These are phyloP conservation scores for Sebastes matsubarae DNA, from an alignment of 2,797 vertebrate species.

Conservation along the genomic window DNA sequence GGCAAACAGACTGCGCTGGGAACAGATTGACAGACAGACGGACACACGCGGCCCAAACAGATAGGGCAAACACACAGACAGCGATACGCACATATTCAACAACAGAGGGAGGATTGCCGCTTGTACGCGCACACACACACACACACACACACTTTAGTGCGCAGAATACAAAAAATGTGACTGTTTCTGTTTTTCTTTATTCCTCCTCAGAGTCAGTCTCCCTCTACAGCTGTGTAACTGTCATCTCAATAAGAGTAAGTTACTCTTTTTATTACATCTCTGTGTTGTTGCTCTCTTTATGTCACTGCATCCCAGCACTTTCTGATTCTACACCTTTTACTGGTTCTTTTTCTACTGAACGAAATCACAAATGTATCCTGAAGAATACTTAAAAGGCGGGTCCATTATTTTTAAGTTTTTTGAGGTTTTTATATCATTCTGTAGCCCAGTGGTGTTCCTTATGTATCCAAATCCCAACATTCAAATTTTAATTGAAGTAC, in stretches of 20 bases:
- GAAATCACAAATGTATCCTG: background rate
- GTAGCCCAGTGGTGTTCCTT: background rate
- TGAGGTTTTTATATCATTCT: no score
- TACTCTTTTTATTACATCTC: background rate
- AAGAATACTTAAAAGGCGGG: background rate
- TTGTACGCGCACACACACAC: background rate
- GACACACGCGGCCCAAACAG: conserved; percentile 65
- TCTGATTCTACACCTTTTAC: background rate
- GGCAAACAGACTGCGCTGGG: conserved; percentile 72
- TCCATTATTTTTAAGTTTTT: background rate
- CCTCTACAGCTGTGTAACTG: conserved; percentile 79
- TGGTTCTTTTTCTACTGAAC: background rate
- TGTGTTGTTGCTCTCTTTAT: background rate
- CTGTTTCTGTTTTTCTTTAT: conserved; percentile 35
- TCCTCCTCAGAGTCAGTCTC: conserved; percentile 72
- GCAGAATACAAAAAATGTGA: conserved; percentile 40
- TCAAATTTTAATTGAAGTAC: background rate
- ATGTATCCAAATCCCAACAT: background rate
- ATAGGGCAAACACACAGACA: conserved; percentile 71
- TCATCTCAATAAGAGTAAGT: conserved; percentile 67
- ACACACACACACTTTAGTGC: conserved; percentile 6
- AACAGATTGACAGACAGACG: conserved; percentile 78
- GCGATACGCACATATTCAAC: conserved; percentile 57
- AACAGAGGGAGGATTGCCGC: conserved; percentile 61
- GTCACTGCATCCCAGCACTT: background rate